Evolutionary conservation across 2,113 vertebrate genomes (phyloP).

Genomic region (Larimichthys polyactis): DNA sequence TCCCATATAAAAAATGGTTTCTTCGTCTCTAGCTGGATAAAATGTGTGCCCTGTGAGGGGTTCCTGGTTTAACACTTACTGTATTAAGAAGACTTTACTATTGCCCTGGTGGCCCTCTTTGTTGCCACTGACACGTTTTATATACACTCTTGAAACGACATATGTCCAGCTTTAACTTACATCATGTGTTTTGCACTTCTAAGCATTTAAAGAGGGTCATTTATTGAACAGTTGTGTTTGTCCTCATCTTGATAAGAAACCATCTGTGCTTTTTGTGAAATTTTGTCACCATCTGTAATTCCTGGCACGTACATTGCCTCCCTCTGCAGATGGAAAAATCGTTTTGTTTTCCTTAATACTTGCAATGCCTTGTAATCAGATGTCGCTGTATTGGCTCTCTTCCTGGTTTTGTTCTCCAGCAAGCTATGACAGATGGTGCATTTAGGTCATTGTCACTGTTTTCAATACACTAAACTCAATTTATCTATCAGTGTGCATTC

Average conservation of each 20-base stretch:
- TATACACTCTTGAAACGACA: background rate
- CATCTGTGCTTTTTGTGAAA: conserved; percentile 45
- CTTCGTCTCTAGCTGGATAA: too few relatives aligned
- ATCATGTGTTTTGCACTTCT: conserved; percentile 2
- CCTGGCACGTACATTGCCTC: conserved; percentile 32
- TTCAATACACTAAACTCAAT: conserved; percentile 49
- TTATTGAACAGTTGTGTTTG: conserved; percentile 11
- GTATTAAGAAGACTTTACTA: too few relatives aligned
- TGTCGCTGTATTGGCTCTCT: conserved; percentile 30
- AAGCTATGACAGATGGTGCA: conserved; percentile 52
- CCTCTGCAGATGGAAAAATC: conserved; percentile 51
- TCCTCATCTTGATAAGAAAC: conserved; percentile 28
- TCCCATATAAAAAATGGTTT: too few relatives aligned
- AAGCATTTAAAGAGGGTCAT: conserved; percentile 14
- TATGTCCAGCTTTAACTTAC: background rate
- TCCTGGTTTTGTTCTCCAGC: conserved; percentile 49
- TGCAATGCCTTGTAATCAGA: conserved; percentile 56
- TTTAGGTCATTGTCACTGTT: conserved; percentile 57
- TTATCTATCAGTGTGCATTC: conserved; percentile 17
- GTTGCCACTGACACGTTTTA: background rate
- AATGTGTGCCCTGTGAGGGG: too few relatives aligned
- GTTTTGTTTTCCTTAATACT: conserved; percentile 62
- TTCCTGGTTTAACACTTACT: too few relatives aligned
- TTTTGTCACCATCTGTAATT: conserved; percentile 53
- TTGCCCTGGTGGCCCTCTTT: background rate